Conservation (phyloP, 2,113 vertebrate genomes). For the Sisor rabdophorus region DNA sequence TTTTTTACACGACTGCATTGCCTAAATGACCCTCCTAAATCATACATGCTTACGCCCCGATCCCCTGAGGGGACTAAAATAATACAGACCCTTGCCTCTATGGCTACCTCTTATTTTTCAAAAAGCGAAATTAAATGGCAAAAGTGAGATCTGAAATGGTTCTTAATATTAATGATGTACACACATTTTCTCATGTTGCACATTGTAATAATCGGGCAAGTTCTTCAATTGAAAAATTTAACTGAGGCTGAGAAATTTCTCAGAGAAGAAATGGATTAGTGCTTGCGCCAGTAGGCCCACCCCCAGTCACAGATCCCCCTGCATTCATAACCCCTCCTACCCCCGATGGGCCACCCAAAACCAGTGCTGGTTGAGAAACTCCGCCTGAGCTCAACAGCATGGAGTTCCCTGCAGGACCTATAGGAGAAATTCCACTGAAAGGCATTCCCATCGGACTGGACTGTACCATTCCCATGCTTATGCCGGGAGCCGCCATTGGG, state of each 20-base stretch:
- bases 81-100: slow-evolving; percentile 65
- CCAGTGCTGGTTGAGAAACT: slow-evolving; percentile 71
- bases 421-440: slow-evolving; percentile 72
- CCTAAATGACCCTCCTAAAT: slow-evolving; percentile 45
- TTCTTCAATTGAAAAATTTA: slow-evolving; percentile 39
- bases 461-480: slow-evolving; percentile 72
- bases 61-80: slow-evolving; percentile 60
- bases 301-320: slow-evolving; percentile 66
- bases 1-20: slow-evolving; percentile 23
- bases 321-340: slow-evolving; percentile 65
- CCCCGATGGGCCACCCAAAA: slow-evolving; percentile 72
- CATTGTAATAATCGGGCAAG: slow-evolving; percentile 53
- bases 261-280: slow-evolving; percentile 79
- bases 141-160: slow-evolving; percentile 60
- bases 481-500: slow-evolving; percentile 61
- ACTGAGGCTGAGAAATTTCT: slow-evolving; percentile 52
- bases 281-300: slow-evolving; percentile 67
- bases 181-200: slow-evolving; percentile 57
- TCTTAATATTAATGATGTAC: slow-evolving; percentile 71
- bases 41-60: slow-evolving; percentile 54
- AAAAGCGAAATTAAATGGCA: slow-evolving; percentile 59
- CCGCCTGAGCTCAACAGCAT: slow-evolving; percentile 64
- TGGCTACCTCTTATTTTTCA: slow-evolving; percentile 47
- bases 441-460: slow-evolving; percentile 76
- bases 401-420: slow-evolving; percentile 62